phyloP scores from a whole-genome alignment of 2,797 vertebrate genomes.

The Mormyrops attenuatus region DNA sequence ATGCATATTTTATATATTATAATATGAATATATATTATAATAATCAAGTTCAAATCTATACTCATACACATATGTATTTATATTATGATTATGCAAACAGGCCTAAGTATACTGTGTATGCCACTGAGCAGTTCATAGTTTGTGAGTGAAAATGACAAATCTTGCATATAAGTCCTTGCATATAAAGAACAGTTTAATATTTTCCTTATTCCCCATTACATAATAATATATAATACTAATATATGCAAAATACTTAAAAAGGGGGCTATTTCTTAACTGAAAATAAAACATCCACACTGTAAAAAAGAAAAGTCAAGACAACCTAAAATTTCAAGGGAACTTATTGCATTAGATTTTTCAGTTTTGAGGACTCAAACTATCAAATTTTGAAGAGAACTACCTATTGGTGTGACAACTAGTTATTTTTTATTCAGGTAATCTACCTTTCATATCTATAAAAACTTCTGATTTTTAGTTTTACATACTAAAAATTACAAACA shows the following conservation, averaged over 20 bases:
- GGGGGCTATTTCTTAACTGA: neutral
- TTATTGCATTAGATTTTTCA: too few relatives aligned
- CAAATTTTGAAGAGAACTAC: too few relatives aligned
- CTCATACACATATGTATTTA: neutral
- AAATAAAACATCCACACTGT: neutral
- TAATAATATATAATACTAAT: neutral
- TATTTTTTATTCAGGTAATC: too few relatives aligned
- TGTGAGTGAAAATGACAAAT: neutral
- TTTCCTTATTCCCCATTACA: neutral
- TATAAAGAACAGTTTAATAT: neutral
- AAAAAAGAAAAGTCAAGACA: too few relatives aligned
- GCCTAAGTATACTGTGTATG: neutral
- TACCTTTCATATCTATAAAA: too few relatives aligned
- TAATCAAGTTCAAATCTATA: neutral
- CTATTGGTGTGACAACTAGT: too few relatives aligned
- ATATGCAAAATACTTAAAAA: neutral
- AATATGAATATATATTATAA: neutral
- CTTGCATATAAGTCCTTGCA: neutral
- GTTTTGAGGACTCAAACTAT: too few relatives aligned
- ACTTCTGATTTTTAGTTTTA: neutral
- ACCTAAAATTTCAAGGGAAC: too few relatives aligned
- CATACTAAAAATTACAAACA: too few relatives aligned
- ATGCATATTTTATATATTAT: too few relatives aligned
- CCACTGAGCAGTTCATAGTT: neutral
- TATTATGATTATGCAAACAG: neutral